Evolutionary conservation across 2,113 vertebrate genomes (phyloP).

Genomic region (Pterocles burchelli): DNA sequence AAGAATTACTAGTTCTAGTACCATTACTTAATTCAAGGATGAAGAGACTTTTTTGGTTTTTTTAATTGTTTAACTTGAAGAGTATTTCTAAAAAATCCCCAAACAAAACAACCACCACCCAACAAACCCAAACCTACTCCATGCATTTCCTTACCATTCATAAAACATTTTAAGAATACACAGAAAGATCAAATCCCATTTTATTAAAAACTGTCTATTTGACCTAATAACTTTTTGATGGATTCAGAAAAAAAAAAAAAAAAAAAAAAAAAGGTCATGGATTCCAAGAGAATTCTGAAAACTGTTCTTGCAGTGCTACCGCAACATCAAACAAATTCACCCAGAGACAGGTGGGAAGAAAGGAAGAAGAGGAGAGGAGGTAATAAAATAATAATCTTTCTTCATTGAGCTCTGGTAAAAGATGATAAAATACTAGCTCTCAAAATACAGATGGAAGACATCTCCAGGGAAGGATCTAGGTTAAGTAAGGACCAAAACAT

Average conservation of each 20-base stretch:
- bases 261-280: background rate
- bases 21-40: background rate
- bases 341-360: background rate
- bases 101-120: background rate
- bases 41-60: fast-evolving
- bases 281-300: background rate
- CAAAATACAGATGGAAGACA: background rate
- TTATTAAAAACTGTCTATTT: background rate
- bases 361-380: background rate
- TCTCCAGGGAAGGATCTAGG: background rate
- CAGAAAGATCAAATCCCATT: background rate
- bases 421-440: background rate
- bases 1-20: background rate
- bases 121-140: background rate
- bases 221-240: background rate
- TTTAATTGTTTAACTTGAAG: background rate
- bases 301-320: background rate
- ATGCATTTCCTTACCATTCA: background rate
- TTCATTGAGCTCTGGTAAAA: background rate
- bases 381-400: background rate
- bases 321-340: background rate
- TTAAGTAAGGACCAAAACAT: background rate
- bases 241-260: background rate
- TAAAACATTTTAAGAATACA: background rate
- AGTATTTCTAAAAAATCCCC: background rate